Base-by-base conservation (phyloP, 2,113 vertebrate genomes). In the Xyliphius kryptos region DNA sequence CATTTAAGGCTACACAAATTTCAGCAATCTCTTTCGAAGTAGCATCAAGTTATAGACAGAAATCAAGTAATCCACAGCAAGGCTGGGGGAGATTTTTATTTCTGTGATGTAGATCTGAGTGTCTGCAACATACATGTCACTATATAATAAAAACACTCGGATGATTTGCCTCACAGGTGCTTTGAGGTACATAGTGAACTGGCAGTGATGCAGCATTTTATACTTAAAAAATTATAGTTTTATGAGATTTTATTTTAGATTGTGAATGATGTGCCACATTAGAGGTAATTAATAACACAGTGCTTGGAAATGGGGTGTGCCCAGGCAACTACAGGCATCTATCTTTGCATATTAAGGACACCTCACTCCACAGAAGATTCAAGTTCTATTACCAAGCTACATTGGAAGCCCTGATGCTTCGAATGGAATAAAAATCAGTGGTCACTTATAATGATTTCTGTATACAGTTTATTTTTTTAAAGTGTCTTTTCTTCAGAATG, bases 1-100 rank as follows among this genome's bases (percentile, higher is more conserved):
- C n/a, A 48, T 56, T 71, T 74, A 74, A 74, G 73, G 69, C 73
- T 65, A 71, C 68, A 74, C 49, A 61, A 63, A 61, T 49, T 57
- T 60, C 64, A 63, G 50, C 64, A 44, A 59, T 61, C 52, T 46
- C 26, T 53, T 65, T n/a, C n/a, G n/a, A n/a, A n/a, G n/a, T 46
- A 9, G 49, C 41, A 17, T 40, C 41, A 70, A 63, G 51, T 36
- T 14, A n/a, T n/a, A n/a, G n/a, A n/a, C n/a, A n/a, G 46, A 60
- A 59, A 38, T 26, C 16, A 9, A 40, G 26, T 51, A 20, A 37
- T 11, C 26, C 44, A 52, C 61, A 63, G 70, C 66, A 48, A 64
- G 56, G 17, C 50, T 50, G 13, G 22, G 22, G 36, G 62, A 68
- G 47, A 58, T 38, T 16, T 43, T 57, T n/a, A n/a, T 40, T n/a